Conservation (phyloP, 2,797 vertebrate genomes). For the Diglossa cyanea region DNA sequence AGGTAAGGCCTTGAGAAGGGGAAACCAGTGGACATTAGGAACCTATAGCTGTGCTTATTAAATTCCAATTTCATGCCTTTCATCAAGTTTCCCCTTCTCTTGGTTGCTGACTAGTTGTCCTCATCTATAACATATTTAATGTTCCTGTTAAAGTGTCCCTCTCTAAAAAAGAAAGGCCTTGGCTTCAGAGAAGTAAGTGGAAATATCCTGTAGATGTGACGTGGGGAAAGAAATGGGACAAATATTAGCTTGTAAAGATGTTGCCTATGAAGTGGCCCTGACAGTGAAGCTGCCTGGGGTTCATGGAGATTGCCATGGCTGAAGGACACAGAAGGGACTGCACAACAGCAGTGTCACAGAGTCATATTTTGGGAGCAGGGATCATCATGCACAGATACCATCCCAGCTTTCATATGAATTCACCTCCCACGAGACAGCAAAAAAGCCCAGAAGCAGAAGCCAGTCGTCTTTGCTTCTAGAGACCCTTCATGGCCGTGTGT, state of each 20-base stretch:
- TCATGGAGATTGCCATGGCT: not conserved
- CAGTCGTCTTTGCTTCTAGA: not conserved
- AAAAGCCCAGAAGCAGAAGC: not conserved
- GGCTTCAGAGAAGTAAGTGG: not conserved
- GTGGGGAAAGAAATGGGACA: not conserved
- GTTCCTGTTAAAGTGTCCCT: not conserved
- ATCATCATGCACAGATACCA: not conserved
- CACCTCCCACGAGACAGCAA: not conserved
- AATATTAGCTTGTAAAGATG: not conserved
- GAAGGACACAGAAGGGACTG: not conserved
- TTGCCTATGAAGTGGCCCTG: not conserved
- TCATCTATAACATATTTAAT: not conserved
- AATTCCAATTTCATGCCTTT: not conserved
- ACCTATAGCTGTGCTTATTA: not conserved
- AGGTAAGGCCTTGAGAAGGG: not conserved
- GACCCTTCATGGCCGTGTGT: not conserved
- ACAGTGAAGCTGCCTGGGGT: not conserved
- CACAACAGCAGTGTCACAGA: not conserved
- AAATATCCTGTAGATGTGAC: not conserved
- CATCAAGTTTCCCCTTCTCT: not conserved
- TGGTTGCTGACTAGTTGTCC: not conserved
- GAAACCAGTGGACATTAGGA: not conserved
- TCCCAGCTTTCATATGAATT: not conserved
- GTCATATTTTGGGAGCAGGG: not conserved
- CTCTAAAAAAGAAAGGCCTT: not conserved